phyloP scores from a whole-genome alignment of 2,797 vertebrate genomes.

The Myioborus miniatus region DNA sequence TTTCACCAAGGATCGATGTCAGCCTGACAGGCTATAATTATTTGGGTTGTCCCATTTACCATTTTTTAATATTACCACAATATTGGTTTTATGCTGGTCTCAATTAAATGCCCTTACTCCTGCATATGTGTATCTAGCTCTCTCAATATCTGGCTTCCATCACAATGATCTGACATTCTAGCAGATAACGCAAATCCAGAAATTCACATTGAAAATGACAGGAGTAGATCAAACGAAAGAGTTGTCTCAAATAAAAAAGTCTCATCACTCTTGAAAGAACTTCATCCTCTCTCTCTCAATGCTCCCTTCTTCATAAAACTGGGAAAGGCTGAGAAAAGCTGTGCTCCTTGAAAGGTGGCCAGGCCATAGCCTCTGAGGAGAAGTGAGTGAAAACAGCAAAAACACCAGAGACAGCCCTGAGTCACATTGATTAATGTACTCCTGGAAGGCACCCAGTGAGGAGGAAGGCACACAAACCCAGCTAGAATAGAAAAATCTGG shows the following conservation, averaged over 20 bases:
- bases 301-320: not conserved
- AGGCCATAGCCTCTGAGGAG: not conserved
- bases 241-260: not conserved
- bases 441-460: slow-evolving; percentile 49
- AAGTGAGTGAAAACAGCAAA: slow-evolving; percentile 39
- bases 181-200: slow-evolving; percentile 1
- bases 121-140: not conserved
- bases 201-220: slow-evolving; percentile 9
- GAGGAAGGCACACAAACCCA: slow-evolving; percentile 51
- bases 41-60: slow-evolving; percentile 37
- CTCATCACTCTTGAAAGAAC: not conserved
- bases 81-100: slow-evolving; percentile 48
- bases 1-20: slow-evolving; percentile 45
- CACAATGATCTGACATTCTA: slow-evolving; percentile 1
- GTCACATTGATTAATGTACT: slow-evolving; percentile 49
- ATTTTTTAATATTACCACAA: slow-evolving; percentile 59
- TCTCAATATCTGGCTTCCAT: not conserved
- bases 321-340: not conserved
- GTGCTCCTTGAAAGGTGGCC: not conserved
- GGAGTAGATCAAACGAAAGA: slow-evolving; percentile 5
- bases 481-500: slow-evolving; percentile 45
- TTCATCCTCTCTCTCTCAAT: not conserved
- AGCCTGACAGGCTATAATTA: slow-evolving; percentile 60
- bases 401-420: not conserved
- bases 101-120: slow-evolving; percentile 47